phyloP scores from a whole-genome alignment of 2,113 vertebrate genomes.

The Brachypodius melanocephalos region DNA sequence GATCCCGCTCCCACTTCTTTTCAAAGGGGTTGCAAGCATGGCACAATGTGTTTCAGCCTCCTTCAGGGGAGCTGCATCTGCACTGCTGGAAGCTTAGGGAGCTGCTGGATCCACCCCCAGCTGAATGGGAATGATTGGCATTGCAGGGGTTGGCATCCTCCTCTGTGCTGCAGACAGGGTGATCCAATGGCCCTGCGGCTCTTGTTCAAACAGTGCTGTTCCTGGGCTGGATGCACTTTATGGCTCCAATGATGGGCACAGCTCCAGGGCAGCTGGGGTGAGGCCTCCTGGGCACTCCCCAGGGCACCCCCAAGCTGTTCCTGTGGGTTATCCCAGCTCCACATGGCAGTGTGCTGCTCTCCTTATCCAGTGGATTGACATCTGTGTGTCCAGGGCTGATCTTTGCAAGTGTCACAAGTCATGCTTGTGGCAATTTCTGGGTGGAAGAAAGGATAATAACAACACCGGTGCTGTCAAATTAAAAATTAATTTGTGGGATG shows the following conservation, averaged over 20 bases:
- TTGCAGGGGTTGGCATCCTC: fast-evolving
- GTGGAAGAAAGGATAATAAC: neutral
- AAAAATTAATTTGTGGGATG: neutral
- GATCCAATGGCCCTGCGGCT: neutral
- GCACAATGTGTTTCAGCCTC: neutral
- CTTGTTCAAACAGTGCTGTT: neutral
- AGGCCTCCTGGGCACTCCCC: neutral
- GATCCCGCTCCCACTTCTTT: neutral
- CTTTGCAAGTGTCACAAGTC: neutral
- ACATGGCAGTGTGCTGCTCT: fast-evolving
- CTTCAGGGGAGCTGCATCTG: neutral
- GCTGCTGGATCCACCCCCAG: neutral
- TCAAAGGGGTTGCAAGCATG: neutral
- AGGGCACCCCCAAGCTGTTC: too few species aligned
- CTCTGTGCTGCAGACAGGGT: neutral
- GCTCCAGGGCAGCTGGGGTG: neutral
- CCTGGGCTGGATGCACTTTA: neutral
- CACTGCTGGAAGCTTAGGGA: neutral
- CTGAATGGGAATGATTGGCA: neutral
- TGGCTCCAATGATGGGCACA: neutral
- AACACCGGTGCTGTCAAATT: neutral
- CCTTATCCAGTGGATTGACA: neutral
- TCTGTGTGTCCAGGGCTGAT: neutral
- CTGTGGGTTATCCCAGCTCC: neutral
- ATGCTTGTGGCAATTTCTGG: neutral